Evolutionary conservation across 1,140 invertebrate species (phyloP), one percentile per base, ranked within the genome.

Genomic region (Atta texana): DNA sequence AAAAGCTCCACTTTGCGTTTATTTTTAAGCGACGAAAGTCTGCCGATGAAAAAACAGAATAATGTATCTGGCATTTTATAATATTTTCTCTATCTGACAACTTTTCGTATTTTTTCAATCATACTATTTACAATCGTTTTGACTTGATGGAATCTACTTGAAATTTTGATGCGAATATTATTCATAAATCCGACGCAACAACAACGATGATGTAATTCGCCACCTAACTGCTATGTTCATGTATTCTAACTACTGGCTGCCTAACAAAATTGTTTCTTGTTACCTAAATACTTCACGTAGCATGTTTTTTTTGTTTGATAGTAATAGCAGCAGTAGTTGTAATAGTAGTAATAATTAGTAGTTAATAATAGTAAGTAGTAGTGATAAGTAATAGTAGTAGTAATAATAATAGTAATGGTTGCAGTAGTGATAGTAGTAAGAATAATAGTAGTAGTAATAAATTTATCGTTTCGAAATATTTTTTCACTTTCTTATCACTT

Each of bases 231-330:
- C 84, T 90, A 90, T 44, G 69, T 86, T 76, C 76, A 34, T 80
- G 57, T 86, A 93, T 88, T 92, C 92, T 94, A 93, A 76, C 91
- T 94, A 94, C 84, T 88, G 59, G 91, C 92, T 89, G 91, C 89
- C 90, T 94, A 94, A 86, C 91, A 91, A 88, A 94, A 74, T 93
- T 93, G 90, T 89, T 61, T 74, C 57, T 87, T 69, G 66, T 71
- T 81, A 76, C 91, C 86, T 92, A 92, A 90, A 89, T 91, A 92
- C 81, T 90, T 88, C 81, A 85, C 69, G 78, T 89, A 88, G 16
- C 72, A 80, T 80, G 85, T 90, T 81, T 77, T 77, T 24, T 86
- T 88, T 87, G 24, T 81, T 72, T 69, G 69, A 76, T 85, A 72
- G 31, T 64, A 78, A 87, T 87, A 80, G 51, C 49, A 81, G 76